Percentiles rank a stretch among this genome's conserved stretches.
phyloP scores from a whole-genome alignment of 2,797 vertebrate genomes.

The Acanthurus tractus region DNA sequence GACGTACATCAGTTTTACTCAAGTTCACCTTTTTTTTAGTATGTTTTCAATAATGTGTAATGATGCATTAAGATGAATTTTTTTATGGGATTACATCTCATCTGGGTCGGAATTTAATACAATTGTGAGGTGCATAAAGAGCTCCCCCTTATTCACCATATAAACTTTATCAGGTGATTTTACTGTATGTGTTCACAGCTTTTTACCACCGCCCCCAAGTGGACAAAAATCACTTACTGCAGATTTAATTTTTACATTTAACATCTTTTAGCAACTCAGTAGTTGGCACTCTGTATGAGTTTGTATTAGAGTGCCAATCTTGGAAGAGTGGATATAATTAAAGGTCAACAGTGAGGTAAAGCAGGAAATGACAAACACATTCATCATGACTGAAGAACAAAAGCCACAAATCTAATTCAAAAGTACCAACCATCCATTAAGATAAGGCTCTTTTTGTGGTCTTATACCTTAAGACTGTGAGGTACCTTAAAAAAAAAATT shows the following conservation, averaged over 20 bases:
- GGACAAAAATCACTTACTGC: background rate
- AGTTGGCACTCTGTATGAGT: background rate
- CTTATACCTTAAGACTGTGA: background rate
- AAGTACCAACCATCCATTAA: background rate
- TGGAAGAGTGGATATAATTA: slow-evolving; percentile 1
- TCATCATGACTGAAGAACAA: background rate
- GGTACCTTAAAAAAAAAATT: background rate
- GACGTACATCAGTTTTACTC: slow-evolving; percentile 3
- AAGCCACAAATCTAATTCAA: background rate
- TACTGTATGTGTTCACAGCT: background rate
- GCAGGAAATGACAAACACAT: background rate
- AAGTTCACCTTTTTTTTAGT: slow-evolving; percentile 23
- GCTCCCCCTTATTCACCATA: too few relatives aligned
- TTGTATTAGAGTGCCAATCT: background rate
- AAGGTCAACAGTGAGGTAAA: slow-evolving; percentile 5
- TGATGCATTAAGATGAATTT: background rate
- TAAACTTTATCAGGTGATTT: background rate
- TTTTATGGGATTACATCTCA: background rate
- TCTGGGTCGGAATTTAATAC: background rate
- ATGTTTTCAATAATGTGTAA: slow-evolving; percentile 12
- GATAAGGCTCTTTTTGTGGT: background rate
- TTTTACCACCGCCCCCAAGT: background rate
- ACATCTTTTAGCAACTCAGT: background rate
- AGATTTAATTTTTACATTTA: too few relatives aligned
- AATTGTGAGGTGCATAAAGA: background rate